Evolutionary conservation across 2,888 invertebrate species (phyloP), one percentile per base, ranked within the genome.

Genomic region (Hyles lineata): DNA sequence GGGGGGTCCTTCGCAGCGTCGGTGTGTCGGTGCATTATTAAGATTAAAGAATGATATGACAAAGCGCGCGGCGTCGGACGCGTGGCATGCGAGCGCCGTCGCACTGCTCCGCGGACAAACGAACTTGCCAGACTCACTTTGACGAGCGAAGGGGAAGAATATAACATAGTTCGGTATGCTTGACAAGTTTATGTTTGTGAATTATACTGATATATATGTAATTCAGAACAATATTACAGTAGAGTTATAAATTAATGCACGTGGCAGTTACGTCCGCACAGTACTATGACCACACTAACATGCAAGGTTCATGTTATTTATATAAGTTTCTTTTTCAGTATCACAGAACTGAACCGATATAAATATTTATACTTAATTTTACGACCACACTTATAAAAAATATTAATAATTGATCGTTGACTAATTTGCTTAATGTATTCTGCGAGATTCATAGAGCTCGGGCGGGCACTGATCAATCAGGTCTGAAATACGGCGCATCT

Each of bases 21-120:
- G 11, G 71, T 35, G 63, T 74, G 74, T 70, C 50, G 43, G 70
- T 72, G 76, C 78, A 81, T 82, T 81, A 78, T 78, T 78, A 70
- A 78, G 78, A 81, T 82, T 79, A 80, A 78, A 81, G 74, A 76
- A 77, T 79, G 69, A 62, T 55, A 25, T 59, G 67, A 60, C 73
- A 55, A 50, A 19, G 67, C 21, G 50, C 50, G 70, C 43, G 72
- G 69, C 15, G 29, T 23, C 59, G 52, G 72, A 23, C 5, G 70
- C 17, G 50, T 3, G 19, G 9, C 63, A 74, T 74, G 72, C 62
- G 76, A 71, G 73, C 6, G 70, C 50, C 21, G 76, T 74, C 72
- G 35, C 6, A 35, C 62, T 15, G 19, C 29, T 32, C 4, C n/a
- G 43, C 2, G 35, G 63, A 11, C n/a, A 11, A 35, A 62, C 35